Conservation (phyloP, 2,113 vertebrate species). For the Mionectes macconnelli region DNA sequence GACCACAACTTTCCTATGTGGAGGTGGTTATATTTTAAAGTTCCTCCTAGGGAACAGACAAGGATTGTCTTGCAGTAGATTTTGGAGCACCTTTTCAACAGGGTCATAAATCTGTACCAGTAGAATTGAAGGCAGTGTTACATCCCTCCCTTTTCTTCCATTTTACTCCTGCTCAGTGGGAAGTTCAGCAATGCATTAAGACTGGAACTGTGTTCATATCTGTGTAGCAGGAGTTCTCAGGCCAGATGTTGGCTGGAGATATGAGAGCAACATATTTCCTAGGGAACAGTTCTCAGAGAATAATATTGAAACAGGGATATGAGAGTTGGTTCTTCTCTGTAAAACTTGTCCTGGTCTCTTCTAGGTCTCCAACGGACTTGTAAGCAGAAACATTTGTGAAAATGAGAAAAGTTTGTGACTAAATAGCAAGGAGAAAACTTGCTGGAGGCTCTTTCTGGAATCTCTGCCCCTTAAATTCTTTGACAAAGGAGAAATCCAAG, state of each 20-base stretch:
- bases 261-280: not conserved
- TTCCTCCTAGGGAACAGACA: not conserved
- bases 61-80: not conserved
- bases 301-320: not conserved
- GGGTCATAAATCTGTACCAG: not conserved
- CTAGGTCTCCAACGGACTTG: not conserved
- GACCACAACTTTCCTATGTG: not conserved
- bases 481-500: not conserved
- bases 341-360: not conserved
- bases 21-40: not conserved
- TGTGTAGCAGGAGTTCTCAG: not conserved
- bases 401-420: not conserved
- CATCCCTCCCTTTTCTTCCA: not conserved
- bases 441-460: not conserved
- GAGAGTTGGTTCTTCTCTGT: not conserved
- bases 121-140: not conserved
- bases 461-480: not conserved
- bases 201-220: not conserved
- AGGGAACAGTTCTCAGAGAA: not conserved
- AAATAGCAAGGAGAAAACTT: not conserved
- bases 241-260: constrained; percentile 38
- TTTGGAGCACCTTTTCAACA: not conserved
- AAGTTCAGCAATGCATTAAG: not conserved
- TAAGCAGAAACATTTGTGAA: not conserved
- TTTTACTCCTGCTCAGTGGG: constrained; percentile 4